These are phyloP conservation scores for Entomyzon cyanotis DNA, from an alignment of 2,113 vertebrate species.

Conservation along the genomic window DNA sequence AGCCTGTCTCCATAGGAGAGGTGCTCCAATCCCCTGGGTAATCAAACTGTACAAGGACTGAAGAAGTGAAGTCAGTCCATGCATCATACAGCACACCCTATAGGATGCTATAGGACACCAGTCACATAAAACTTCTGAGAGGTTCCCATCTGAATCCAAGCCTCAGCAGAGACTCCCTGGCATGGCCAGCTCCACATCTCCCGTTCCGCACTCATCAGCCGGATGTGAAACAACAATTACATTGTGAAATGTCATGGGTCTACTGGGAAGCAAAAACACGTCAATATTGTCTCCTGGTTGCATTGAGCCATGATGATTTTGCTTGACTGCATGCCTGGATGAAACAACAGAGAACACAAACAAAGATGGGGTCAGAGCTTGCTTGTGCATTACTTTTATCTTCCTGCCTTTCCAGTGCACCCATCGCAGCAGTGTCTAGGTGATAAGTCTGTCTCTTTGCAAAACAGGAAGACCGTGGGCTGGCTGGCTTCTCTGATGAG, in stretches of 20 bases:
- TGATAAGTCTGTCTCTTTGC: background rate
- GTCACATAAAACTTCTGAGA: background rate
- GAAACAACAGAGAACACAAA: slow-evolving; percentile 1
- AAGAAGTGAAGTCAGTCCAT: background rate
- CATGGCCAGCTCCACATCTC: background rate
- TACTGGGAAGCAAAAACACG: background rate
- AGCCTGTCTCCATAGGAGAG: background rate
- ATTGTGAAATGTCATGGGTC: slow-evolving; percentile 2
- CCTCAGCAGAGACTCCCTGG: background rate
- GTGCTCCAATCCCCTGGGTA: background rate
- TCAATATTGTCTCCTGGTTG: slow-evolving; percentile 14
- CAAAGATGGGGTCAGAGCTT: background rate
- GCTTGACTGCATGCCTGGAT: background rate
- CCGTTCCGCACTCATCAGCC: background rate
- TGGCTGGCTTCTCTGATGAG: slow-evolving; percentile 18
- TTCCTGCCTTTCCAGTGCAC: background rate
- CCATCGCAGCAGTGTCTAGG: background rate
- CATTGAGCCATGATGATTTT: slow-evolving; percentile 2
- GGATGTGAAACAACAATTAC: background rate
- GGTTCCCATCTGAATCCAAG: background rate
- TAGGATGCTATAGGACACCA: background rate
- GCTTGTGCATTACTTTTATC: background rate
- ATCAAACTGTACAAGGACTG: background rate
- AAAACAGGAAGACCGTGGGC: slow-evolving; percentile 42
- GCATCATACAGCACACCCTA: fast-evolving